Base-by-base conservation (phyloP, 2,888 invertebrate genomes). In the Ommatoiulus sabulosus region DNA sequence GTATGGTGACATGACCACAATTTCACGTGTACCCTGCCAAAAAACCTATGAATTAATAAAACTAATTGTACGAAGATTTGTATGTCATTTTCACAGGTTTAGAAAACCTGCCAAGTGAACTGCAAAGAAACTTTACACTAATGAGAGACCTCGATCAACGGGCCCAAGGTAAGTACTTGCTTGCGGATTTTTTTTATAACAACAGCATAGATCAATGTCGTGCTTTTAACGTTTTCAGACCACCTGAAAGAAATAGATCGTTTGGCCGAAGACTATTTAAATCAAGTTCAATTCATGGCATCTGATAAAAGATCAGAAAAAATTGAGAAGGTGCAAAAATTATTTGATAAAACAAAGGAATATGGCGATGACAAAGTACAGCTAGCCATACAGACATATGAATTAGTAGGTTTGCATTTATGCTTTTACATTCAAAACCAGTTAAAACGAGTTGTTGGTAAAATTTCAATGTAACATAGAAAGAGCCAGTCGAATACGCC, bases 361-460 rank as follows among this genome's bases (percentile, higher is more conserved):
- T 98, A 97, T 92, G 98, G 98, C 2, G 99, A 99, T 92, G 98
- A 99, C 92, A 99, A 99, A 94, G 98, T 99, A 52, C 97, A 98
- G 92, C 94, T 99, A 89, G 98, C 99, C 1, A 98, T 98, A 93
- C 98, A 99, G 93, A 99, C 99, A 0, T 99, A 99, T 92, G 99
- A 99, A 94, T 94, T 99, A 93, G 94, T 94, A 91, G 91, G 15
- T n/a, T 15, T 35, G n/a, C 35, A 44, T 44, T 10, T 24, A 86
- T 44, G 5, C 20, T 84, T 35, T n/a, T n/a, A n/a, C n/a, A n/a
- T n/a, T n/a, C n/a, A n/a, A n/a, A n/a, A n/a, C n/a, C n/a, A n/a
- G n/a, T n/a, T n/a, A n/a, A n/a, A n/a, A n/a, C n/a, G n/a, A n/a
- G n/a, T n/a, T n/a, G n/a, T n/a, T n/a, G n/a, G n/a, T n/a, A n/a